Base-by-base conservation (phyloP, 2,797 vertebrate genomes). In the Gambelia wislizenii region DNA sequence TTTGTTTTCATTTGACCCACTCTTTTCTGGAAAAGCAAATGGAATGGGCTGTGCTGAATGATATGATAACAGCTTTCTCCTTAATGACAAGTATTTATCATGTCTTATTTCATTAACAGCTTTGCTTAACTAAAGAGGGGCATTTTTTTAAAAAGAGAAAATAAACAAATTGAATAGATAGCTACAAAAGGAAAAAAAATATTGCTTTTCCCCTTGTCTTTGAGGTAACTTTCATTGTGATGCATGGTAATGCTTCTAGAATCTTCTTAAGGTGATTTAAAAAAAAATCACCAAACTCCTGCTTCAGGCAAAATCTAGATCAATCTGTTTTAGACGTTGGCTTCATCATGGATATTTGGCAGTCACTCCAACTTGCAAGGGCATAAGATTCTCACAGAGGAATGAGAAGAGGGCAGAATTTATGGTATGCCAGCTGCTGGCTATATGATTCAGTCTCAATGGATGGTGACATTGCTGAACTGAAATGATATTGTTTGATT, bases 281-380 rank as follows among this genome's bases (percentile, higher is more conserved):
- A 27, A 64, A 64, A 64, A 64, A 64, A 61, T 22, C 20, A 61
- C 85, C 92, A 87, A 87, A n/a, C n/a, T 85, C 67, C 83, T 90
- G 91, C 93, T 96, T 76, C 84, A 92, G 94, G 92, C 87, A 93
- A 93, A 90, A 94, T 74, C 22, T 87, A 87, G 94, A 94, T 93
- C 91, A 94, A 86, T 93, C 89, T 94, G 84, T 84, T 91, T 91
- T 85, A 82, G 47, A 89, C 91, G 79, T 92, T 91, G 90, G 76
- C 89, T 94, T 89, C 89, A 3, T 89, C 91, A 87, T 81, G 49
- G 25, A 84, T 91, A 79, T 87, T 94, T 92, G 72, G 85, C 0
- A 0, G 70, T 75, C 85, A 20, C 85, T 88, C 90, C 87, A 3
- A 5, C 90, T 92, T 36, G 39, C 87, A 93, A 91, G 91, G 76